Conservation (phyloP, 2,888 invertebrate genomes). For the Theretra japonica region DNA sequence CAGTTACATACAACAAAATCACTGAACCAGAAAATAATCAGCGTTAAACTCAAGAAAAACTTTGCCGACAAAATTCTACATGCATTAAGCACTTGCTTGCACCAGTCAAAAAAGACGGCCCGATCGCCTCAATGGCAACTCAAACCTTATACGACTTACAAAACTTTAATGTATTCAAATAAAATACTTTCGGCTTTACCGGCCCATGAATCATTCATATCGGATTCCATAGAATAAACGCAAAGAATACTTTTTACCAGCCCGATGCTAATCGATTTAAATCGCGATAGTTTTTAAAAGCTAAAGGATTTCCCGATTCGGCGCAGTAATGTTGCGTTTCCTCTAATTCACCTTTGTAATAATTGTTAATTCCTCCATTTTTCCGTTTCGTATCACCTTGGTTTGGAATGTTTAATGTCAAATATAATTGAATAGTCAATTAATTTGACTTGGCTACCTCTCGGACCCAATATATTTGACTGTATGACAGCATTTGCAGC, state of each 20-base stretch:
- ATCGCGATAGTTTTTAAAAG: slow-evolving; percentile 8
- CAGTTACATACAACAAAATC: background rate
- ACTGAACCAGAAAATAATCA: background rate
- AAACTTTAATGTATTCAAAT: slow-evolving; percentile 25
- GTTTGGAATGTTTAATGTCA: background rate
- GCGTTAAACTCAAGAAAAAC: background rate
- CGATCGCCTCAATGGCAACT: slow-evolving; percentile 7
- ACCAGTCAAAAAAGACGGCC: slow-evolving; percentile 9
- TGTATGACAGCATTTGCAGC: too few species aligned
- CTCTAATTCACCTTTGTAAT: slow-evolving; percentile 13
- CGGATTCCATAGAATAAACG: slow-evolving; percentile 17
- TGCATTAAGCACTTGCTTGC: slow-evolving; percentile 9
- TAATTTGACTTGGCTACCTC: too few species aligned
- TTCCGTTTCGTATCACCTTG: slow-evolving; percentile 1
- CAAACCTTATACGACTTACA: slow-evolving; percentile 17
- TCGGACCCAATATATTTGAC: too few species aligned
- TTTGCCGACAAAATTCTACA: slow-evolving; percentile 11
- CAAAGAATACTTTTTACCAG: slow-evolving; percentile 8
- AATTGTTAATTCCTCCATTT: slow-evolving; percentile 7
- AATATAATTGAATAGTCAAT: background rate
- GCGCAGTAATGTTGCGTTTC: background rate
- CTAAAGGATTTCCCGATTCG: slow-evolving; percentile 10
- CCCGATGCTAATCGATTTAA: slow-evolving; percentile 20
- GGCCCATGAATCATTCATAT: slow-evolving; percentile 14
- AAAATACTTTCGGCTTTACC: slow-evolving; percentile 19